Conservation (phyloP, 2,797 vertebrate species). For the Helarctos malayanus region DNA sequence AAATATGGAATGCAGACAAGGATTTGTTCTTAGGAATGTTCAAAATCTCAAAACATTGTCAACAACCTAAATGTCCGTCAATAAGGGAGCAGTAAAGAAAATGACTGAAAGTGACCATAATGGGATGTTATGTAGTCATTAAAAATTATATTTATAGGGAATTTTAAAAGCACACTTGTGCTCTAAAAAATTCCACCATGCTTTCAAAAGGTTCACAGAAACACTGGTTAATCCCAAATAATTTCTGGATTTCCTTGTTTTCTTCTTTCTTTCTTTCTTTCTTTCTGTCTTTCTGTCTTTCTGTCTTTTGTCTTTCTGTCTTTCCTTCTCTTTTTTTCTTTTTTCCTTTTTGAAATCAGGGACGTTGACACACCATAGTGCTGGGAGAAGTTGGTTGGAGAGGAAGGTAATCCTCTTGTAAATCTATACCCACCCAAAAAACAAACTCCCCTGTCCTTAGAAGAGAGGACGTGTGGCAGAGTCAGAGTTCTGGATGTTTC, state of each 20-base stretch:
- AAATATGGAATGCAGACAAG: neutral
- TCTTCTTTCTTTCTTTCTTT: neutral
- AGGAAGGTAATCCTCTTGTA: neutral
- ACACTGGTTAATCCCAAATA: conserved; percentile 27
- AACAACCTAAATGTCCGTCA: neutral
- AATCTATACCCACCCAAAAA: neutral
- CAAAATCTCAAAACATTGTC: conserved; percentile 17
- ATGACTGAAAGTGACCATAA: neutral
- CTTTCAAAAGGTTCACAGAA: neutral
- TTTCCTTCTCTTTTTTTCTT: neutral
- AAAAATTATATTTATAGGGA: neutral
- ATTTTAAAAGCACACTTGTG: conserved; percentile 5
- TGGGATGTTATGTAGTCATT: neutral
- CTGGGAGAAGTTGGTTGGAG: neutral
- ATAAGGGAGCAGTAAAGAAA: neutral
- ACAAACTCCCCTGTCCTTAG: neutral
- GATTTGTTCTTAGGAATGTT: neutral
- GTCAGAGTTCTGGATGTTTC: neutral
- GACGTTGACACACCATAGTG: neutral
- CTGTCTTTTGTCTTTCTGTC: too few species aligned
- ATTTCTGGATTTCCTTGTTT: neutral
- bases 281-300: neutral
- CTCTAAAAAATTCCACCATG: neutral
- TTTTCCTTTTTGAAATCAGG: conserved; percentile 48
- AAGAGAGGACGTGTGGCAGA: neutral